Evolutionary conservation across 2,888 invertebrate species (phyloP).

Genomic region (Frankliniella intonsa): DNA sequence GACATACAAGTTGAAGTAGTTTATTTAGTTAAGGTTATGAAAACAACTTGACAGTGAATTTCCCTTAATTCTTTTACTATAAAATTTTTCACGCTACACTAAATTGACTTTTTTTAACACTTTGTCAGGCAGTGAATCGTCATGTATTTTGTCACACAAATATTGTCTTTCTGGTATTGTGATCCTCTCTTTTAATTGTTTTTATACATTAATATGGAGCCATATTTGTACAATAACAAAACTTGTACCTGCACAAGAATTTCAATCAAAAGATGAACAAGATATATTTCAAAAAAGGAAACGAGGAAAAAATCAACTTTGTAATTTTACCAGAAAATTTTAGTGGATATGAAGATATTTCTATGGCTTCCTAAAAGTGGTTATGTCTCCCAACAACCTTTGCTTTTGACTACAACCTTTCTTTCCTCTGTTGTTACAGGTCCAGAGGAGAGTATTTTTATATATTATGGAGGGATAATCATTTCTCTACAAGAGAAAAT

Average conservation of each 20-base stretch:
- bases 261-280: background rate
- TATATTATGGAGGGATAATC: background rate
- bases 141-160: background rate
- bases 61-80: background rate
- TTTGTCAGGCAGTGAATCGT: background rate
- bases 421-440: background rate
- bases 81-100: background rate
- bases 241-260: background rate
- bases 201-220: background rate
- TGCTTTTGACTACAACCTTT: background rate
- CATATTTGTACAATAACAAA: background rate
- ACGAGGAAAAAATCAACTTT: background rate
- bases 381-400: background rate
- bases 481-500: background rate
- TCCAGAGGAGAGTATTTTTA: background rate
- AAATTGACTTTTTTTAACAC: background rate
- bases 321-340: background rate
- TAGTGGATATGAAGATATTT: background rate
- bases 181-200: background rate
- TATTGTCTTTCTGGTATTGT: background rate
- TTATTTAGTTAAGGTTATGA: background rate
- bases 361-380: background rate
- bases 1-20: background rate
- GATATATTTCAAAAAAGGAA: background rate
- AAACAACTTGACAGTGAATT: background rate